These are phyloP conservation scores for Acrocyrtus sp. DNA, from an alignment of 2,888 invertebrate genomes.

Conservation along the genomic window DNA sequence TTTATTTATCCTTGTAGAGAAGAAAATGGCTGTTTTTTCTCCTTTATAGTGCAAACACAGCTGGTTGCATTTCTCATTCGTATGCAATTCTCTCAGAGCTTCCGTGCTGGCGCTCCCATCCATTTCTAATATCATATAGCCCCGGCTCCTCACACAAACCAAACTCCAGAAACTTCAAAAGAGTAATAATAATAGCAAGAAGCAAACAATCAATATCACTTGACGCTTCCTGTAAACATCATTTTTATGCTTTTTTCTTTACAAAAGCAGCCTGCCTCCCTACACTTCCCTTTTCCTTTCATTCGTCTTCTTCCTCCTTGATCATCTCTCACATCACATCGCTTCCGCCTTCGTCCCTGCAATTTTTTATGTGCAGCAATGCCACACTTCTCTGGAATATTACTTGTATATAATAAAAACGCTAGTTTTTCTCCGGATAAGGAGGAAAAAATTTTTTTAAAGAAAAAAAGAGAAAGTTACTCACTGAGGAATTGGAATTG, in stretches of 20 bases:
- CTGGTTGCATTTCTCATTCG: background rate
- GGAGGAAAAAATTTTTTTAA: too few species aligned
- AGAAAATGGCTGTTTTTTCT: too few species aligned
- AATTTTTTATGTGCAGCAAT: background rate
- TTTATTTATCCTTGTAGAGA: constrained; percentile 2
- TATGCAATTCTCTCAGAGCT: too few species aligned
- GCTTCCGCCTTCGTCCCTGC: background rate
- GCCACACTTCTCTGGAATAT: too few species aligned
- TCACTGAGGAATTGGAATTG: background rate
- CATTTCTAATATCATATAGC: background rate
- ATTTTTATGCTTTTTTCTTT: constrained; percentile 2
- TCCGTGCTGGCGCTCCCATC: too few species aligned
- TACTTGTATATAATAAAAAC: too few species aligned
- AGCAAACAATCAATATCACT: constrained; percentile 14
- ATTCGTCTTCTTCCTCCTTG: background rate
- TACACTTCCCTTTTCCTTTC: background rate
- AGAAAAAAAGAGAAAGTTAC: background rate
- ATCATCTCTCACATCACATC: background rate
- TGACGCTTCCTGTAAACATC: constrained; percentile 16
- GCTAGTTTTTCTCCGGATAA: too few species aligned
- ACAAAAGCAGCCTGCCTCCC: background rate
- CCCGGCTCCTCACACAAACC: too few species aligned
- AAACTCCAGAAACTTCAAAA: background rate
- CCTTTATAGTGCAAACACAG: background rate
- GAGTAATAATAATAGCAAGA: background rate